Evolutionary conservation across 2,113 vertebrate species (phyloP).

Genomic region (Porphyrio hochstetteri): DNA sequence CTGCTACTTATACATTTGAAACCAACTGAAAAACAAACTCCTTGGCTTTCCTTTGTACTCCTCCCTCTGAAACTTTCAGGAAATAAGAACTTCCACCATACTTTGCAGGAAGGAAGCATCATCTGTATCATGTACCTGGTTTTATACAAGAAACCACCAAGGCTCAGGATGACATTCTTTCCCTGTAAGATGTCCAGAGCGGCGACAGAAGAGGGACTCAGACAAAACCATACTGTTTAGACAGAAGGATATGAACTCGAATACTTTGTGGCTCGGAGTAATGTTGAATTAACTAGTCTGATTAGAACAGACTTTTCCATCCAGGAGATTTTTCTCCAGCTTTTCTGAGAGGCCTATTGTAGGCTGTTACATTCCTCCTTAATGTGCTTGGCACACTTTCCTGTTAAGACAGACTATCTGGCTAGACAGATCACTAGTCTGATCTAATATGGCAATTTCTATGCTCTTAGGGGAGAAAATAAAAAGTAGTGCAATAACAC

Average conservation of each 20-base stretch:
- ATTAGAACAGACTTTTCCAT: neutral
- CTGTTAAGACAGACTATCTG: neutral
- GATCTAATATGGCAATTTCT: neutral
- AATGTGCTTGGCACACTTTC: neutral
- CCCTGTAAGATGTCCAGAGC: neutral
- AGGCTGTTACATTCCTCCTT: neutral
- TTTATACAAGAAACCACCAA: neutral
- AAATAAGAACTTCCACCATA: neutral
- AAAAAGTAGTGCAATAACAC: neutral
- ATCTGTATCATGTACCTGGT: neutral
- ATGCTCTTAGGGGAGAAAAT: neutral
- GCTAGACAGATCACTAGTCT: neutral
- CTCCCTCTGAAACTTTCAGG: neutral
- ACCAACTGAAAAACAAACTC: neutral
- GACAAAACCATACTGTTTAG: fast-evolving
- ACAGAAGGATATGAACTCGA: neutral
- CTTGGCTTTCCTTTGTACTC: neutral
- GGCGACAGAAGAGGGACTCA: too few relatives aligned
- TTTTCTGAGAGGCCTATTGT: neutral
- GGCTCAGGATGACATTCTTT: neutral
- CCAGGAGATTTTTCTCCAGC: neutral
- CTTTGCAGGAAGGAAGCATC: fast-evolving
- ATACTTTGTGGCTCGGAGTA: neutral
- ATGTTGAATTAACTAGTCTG: neutral
- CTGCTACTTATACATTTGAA: neutral